A percentile compares a stretch with the other conserved stretches of the same genome.
These are phyloP conservation scores for Drosophila carrolli DNA, from an alignment of 1,140 invertebrate species.

Conservation along the genomic window DNA sequence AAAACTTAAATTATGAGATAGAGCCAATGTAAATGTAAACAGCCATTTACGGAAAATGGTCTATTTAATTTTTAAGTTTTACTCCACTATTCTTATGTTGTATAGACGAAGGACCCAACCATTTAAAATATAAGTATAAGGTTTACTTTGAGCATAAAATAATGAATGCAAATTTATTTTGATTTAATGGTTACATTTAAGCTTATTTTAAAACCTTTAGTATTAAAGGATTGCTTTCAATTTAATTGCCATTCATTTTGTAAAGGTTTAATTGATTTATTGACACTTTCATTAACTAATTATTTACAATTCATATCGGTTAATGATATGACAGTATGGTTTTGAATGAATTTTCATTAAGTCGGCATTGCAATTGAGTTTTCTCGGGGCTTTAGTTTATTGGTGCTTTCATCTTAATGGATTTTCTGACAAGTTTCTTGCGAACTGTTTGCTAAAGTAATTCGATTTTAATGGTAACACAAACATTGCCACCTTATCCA, in stretches of 20 bases:
- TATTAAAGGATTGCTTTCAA: neutral
- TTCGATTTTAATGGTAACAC: conserved; percentile 55
- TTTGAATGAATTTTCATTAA: neutral
- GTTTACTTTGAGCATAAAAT: too few species aligned
- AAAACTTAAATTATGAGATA: too few species aligned
- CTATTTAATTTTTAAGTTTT: too few species aligned
- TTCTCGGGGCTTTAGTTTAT: conserved; percentile 1
- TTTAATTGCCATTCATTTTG: conserved; percentile 2
- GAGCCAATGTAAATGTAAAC: too few species aligned
- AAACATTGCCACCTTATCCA: conserved; percentile 55
- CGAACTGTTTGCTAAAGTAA: conserved; percentile 46
- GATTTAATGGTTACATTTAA: conserved; percentile 1
- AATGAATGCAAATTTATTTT: too few species aligned
- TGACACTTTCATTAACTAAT: conserved; percentile 11
- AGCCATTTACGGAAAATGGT: too few species aligned
- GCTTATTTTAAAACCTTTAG: neutral
- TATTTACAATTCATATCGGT: neutral
- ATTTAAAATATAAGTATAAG: too few species aligned
- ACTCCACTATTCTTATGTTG: too few species aligned
- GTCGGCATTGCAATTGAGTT: neutral
- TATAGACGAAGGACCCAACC: too few species aligned
- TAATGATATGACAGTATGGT: neutral
- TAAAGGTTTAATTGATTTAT: conserved; percentile 9
- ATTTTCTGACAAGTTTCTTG: conserved; percentile 3
- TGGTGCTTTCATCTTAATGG: conserved; percentile 13